These are phyloP conservation scores for Zaprionus kolodkinae DNA, from an alignment of 1,140 invertebrate genomes.

Conservation along the genomic window DNA sequence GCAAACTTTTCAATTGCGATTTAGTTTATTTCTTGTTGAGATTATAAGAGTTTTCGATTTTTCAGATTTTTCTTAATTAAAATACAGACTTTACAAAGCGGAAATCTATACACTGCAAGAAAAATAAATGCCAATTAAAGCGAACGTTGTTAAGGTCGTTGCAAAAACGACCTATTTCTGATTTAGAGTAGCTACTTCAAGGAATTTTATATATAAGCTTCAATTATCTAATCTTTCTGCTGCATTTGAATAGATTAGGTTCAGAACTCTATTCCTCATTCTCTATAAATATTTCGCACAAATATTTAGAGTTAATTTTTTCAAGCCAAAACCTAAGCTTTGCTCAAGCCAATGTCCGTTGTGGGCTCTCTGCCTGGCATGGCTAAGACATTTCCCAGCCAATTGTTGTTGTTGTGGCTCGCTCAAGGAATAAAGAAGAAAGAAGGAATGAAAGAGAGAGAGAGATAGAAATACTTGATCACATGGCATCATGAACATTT, in stretches of 20 bases:
- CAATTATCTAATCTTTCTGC: background rate
- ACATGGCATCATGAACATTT: constrained; percentile 49
- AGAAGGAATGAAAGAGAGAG: background rate
- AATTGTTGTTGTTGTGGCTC: constrained; percentile 10
- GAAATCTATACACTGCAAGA: no score
- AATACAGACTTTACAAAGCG: no score
- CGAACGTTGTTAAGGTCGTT: no score
- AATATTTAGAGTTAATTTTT: constrained; percentile 2
- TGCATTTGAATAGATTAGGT: background rate
- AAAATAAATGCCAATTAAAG: no score
- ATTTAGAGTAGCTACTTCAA: no score
- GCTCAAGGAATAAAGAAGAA: background rate
- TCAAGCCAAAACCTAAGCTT: background rate
- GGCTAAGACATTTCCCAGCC: constrained; percentile 61
- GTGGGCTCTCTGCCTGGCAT: no score
- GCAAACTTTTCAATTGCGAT: background rate
- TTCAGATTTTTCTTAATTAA: background rate
- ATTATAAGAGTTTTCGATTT: background rate
- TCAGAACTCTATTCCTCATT: background rate
- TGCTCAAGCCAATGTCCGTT: background rate
- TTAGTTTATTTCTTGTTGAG: background rate
- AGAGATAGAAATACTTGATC: constrained; percentile 51
- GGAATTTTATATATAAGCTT: no score
- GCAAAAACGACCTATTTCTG: no score
- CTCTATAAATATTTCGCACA: background rate